A percentile compares a stretch with the other conserved stretches of the same genome.
Conservation (phyloP, 2,888 invertebrate genomes). For the Hipparchia semele region DNA sequence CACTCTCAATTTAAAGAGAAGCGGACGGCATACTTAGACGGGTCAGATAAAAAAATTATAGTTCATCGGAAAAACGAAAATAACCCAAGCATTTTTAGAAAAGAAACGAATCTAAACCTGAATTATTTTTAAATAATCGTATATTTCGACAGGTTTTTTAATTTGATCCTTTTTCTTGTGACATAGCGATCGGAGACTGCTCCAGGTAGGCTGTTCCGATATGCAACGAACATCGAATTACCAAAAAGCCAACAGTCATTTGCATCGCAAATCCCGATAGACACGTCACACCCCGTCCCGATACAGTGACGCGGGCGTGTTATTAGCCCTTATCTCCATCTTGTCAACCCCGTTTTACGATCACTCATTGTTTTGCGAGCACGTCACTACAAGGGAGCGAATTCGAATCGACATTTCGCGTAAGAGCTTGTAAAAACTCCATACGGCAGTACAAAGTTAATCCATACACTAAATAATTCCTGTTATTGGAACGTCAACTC, state of each 20-base stretch:
- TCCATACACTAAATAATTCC: constrained; percentile 10
- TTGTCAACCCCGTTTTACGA: constrained; percentile 72
- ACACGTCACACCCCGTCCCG: constrained; percentile 29
- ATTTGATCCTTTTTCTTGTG: too few species aligned
- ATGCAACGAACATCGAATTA: constrained; percentile 4
- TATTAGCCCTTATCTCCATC: constrained; percentile 72
- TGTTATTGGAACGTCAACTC: constrained; percentile 42
- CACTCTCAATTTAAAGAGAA: not conserved
- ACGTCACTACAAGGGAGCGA: constrained; percentile 60
- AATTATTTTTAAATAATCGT: too few species aligned
- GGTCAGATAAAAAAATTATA: too few species aligned
- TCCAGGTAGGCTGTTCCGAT: not conserved
- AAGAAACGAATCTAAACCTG: too few species aligned
- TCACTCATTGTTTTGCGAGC: constrained; percentile 73
- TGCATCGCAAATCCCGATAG: constrained; percentile 46
- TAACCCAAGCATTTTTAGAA: too few species aligned
- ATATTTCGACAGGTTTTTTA: too few species aligned
- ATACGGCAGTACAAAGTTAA: constrained; percentile 53
- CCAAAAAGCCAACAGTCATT: constrained; percentile 35
- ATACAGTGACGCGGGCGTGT: constrained; percentile 48
- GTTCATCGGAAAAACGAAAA: too few species aligned
- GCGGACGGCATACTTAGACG: too few species aligned
- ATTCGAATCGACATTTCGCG: constrained; percentile 79
- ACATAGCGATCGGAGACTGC: too few species aligned
- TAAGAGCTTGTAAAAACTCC: constrained; percentile 79